Evolutionary conservation across 2,797 vertebrate genomes (phyloP).

Genomic region (Setipinna tenuifilis): DNA sequence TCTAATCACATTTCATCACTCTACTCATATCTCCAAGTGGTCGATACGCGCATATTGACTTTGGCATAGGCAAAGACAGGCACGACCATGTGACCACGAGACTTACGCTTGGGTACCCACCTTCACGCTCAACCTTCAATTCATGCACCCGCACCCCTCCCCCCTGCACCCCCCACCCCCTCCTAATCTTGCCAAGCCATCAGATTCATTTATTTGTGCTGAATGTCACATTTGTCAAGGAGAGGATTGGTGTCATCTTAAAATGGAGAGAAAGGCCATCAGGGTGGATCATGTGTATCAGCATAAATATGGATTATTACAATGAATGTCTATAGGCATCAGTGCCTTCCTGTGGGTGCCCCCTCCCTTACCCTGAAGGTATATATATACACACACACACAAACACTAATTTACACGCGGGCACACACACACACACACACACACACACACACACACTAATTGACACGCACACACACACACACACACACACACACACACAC

Average conservation of each 20-base stretch:
- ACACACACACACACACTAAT: too few relatives aligned
- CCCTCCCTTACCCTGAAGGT: background rate
- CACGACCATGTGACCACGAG: background rate
- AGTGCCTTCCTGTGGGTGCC: background rate
- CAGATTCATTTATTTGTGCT: background rate
- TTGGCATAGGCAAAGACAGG: background rate
- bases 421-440: background rate
- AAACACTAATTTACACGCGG: background rate
- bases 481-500: too few relatives aligned
- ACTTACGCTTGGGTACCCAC: constrained; percentile 1
- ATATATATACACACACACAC: background rate
- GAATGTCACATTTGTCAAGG: constrained; percentile 19
- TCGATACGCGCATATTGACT: background rate
- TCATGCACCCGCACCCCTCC: background rate
- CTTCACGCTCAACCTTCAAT: constrained; percentile 10
- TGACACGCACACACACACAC: too few relatives aligned
- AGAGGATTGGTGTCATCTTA: background rate
- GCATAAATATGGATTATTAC: background rate
- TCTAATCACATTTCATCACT: background rate
- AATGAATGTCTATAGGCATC: background rate
- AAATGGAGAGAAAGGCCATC: background rate
- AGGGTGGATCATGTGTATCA: background rate
- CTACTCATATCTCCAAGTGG: background rate
- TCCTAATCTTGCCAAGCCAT: background rate
- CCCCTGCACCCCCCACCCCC: background rate